Base-by-base conservation (phyloP, 2,797 vertebrate genomes). In the Malacoctenus gilli region DNA sequence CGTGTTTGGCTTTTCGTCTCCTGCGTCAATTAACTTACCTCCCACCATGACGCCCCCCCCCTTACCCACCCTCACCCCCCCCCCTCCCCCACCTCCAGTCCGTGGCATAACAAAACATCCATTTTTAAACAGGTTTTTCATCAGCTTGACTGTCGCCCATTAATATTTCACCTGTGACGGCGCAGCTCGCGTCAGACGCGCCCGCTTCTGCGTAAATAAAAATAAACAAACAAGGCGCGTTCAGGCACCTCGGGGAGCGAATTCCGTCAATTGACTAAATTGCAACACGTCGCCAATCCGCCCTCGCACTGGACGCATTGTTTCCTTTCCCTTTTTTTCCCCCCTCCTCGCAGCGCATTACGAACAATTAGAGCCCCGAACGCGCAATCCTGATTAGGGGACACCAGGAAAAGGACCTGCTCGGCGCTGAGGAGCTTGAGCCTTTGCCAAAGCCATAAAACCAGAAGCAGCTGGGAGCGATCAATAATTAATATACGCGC, bases 201-300 rank as follows among this genome's bases (percentile, higher is more conserved):
- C 3, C 12, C 9, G 44, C 30, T n/a, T n/a, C 25, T 23, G 49
- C 35, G 3, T 42, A 31, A 18, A 48, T 13, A 8, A 15, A 11
- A 12, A 39, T n/a, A 7, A 13, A 18, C 23, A 11, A 20, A 62
- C 13, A 50, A 59, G 32, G 35, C 30, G 36, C 65, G 4, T 18
- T 19, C n/a, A n/a, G n/a, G 3, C 72, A 32, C 67, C 65, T 4
- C n/a, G 56, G 55, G 61, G 59, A 67, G 46, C 43, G 56, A 57
- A 38, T 76, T 82, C 87, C 76, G 86, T 80, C 87, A 86, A 90
- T 92, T 93, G 92, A 89, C 92, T 79, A 70, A 84, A 89, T 90
- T 88, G 89, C 82, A 72, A 72, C 70, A 25, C 54, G 19, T 72
- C 59, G 81, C 84, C 82, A 66, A 64, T 16, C 70, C 25, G 61